phyloP scores from a whole-genome alignment of 1,140 invertebrate genomes.

The Drosophila albomicans region DNA sequence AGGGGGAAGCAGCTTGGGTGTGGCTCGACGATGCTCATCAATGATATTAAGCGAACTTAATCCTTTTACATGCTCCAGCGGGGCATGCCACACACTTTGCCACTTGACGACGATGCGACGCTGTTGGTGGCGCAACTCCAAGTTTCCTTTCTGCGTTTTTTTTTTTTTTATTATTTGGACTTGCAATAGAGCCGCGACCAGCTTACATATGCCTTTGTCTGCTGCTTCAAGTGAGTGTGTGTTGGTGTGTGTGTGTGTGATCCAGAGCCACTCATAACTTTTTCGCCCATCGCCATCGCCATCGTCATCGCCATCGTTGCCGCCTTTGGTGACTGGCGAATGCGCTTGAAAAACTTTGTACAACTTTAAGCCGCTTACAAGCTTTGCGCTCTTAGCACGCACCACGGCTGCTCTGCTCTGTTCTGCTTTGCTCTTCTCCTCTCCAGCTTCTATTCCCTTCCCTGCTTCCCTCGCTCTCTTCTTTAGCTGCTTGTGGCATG shows the following conservation, averaged over 20 bases:
- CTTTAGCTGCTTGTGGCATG: conserved; percentile 24
- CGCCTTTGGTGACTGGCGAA: conserved; percentile 81
- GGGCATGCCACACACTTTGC: conserved; percentile 57
- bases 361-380: conserved; percentile 83
- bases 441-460: not conserved
- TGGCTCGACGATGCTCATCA: conserved; percentile 62
- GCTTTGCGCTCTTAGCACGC: conserved; percentile 78
- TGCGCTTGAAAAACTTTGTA: conserved; percentile 83
- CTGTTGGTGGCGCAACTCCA: conserved; percentile 8
- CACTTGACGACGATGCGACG: conserved; percentile 35
- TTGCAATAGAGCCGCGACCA: conserved; percentile 42
- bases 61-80: conserved; percentile 74
- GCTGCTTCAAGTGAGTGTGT: conserved; percentile 15
- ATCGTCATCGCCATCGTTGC: conserved; percentile 35
- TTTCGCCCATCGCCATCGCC: conserved; percentile 49
- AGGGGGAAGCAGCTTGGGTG: not conserved
- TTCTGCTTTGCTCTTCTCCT: too few species aligned
- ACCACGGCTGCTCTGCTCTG: conserved; percentile 21
- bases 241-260: conserved; percentile 37
- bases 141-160: conserved; percentile 6
- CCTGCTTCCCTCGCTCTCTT: not conserved
- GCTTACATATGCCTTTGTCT: conserved; percentile 44
- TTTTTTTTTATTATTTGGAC: conserved; percentile 9
- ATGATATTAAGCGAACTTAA: conserved; percentile 82
- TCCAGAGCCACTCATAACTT: conserved; percentile 75